Evolutionary conservation across 1,140 invertebrate species (phyloP).

Genomic region (Nephila pilipes): DNA sequence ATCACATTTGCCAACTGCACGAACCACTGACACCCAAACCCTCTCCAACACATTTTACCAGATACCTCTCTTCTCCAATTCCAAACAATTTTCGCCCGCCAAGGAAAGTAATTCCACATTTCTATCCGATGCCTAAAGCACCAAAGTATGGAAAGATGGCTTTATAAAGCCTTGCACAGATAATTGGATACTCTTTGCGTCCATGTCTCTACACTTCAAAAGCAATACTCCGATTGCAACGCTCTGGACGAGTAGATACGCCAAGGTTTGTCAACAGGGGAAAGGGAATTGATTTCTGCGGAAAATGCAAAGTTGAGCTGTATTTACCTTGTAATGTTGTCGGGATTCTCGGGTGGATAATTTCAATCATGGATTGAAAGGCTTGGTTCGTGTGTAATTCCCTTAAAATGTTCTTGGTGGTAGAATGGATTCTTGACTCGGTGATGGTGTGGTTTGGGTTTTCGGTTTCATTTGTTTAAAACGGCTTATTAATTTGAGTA

Average conservation of each 20-base stretch:
- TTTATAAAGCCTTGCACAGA: neutral
- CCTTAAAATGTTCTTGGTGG: neutral
- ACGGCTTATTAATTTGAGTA: no score
- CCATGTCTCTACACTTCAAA: neutral
- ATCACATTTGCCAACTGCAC: no score
- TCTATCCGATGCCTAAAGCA: neutral
- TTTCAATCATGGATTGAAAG: conserved; percentile 19
- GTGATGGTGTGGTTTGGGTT: no score
- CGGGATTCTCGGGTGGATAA: neutral
- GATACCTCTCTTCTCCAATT: neutral
- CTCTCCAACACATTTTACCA: neutral
- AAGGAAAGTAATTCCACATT: neutral
- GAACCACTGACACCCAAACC: neutral
- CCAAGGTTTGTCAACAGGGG: neutral
- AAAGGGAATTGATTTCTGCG: neutral
- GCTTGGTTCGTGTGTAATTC: neutral
- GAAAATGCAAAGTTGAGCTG: neutral
- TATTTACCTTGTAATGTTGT: conserved; percentile 16
- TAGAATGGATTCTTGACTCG: neutral
- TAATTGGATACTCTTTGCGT: neutral
- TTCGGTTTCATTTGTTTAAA: no score
- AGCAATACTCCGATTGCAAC: conserved; percentile 23
- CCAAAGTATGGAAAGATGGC: neutral
- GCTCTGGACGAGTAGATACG: neutral
- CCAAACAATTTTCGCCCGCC: neutral